These are phyloP conservation scores for Flexamia atlantica DNA, from an alignment of 2,888 invertebrate genomes.

Conservation along the genomic window DNA sequence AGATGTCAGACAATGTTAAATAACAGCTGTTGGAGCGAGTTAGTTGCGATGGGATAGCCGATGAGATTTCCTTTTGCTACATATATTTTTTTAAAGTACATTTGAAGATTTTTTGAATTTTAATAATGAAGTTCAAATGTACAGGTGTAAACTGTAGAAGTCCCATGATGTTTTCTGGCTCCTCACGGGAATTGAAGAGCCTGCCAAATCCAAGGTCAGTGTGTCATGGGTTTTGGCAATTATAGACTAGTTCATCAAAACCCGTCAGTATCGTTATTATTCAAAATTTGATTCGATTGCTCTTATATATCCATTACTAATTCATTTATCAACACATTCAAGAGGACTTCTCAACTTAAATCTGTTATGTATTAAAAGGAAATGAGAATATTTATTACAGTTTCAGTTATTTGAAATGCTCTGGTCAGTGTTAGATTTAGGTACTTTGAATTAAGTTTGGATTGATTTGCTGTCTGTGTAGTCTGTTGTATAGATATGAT, in stretches of 20 bases:
- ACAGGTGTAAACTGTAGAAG: slow-evolving; percentile 60
- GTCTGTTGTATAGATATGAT: not conserved
- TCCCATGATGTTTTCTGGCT: slow-evolving; percentile 49
- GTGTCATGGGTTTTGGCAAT: slow-evolving; percentile 40
- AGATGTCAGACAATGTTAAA: not conserved
- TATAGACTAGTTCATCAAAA: slow-evolving; percentile 38
- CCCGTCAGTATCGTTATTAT: not conserved
- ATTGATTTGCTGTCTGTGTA: not conserved
- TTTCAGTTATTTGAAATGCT: not conserved
- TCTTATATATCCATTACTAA: not conserved
- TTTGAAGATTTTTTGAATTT: slow-evolving; percentile 45
- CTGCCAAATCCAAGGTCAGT: slow-evolving; percentile 50
- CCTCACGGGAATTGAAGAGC: slow-evolving; percentile 50
- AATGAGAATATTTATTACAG: slow-evolving; percentile 16
- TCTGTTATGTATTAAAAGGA: slow-evolving; percentile 51
- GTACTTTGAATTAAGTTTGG: not conserved
- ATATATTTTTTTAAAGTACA: slow-evolving; percentile 49
- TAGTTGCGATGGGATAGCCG: slow-evolving; percentile 37
- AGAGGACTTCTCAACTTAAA: slow-evolving; percentile 37
- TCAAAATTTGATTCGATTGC: not conserved
- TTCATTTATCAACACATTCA: slow-evolving; percentile 1
- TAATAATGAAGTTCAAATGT: slow-evolving; percentile 60
- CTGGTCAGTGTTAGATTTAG: not conserved
- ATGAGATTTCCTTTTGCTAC: slow-evolving; percentile 53
- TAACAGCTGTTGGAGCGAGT: not conserved